Evolutionary conservation across 2,888 invertebrate genomes (phyloP).

Genomic region (Cheilosia pagana): DNA sequence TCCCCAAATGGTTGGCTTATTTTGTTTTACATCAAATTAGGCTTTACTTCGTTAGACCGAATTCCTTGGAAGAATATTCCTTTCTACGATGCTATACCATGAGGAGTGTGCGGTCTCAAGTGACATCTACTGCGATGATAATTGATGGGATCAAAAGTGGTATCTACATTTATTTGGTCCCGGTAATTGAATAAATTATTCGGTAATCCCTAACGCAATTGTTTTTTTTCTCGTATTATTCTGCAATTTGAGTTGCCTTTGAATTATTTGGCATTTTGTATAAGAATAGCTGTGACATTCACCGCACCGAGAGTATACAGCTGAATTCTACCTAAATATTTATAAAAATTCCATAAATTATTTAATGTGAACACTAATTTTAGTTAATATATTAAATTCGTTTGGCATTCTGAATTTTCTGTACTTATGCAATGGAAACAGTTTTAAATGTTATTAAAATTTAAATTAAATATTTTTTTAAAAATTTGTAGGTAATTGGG

Average conservation of each 20-base stretch:
- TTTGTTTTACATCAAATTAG: slow-evolving; percentile 28
- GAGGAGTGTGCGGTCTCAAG: slow-evolving; percentile 12
- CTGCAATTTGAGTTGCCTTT: slow-evolving; percentile 2
- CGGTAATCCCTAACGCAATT: slow-evolving; percentile 7
- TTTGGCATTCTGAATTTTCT: too few relatives aligned
- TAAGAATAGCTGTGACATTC: not conserved
- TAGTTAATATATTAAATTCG: too few relatives aligned
- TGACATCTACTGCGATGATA: slow-evolving; percentile 23
- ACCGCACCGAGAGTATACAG: too few relatives aligned
- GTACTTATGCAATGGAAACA: too few relatives aligned
- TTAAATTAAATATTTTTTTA: too few relatives aligned
- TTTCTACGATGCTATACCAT: not conserved
- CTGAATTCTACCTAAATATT: too few relatives aligned
- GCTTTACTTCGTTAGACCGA: slow-evolving; percentile 14
- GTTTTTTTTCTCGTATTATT: not conserved
- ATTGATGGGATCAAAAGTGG: slow-evolving; percentile 21
- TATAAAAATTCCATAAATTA: too few relatives aligned
- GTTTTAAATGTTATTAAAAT: too few relatives aligned
- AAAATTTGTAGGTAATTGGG: too few relatives aligned
- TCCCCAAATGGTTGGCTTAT: not conserved
- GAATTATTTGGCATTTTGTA: slow-evolving; percentile 5
- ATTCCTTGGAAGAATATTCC: not conserved
- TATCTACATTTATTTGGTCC: not conserved
- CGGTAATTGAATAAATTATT: slow-evolving; percentile 39
- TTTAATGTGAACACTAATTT: too few relatives aligned